phyloP scores from a whole-genome alignment of 2,797 vertebrate species.

The Dermochelys coriacea region DNA sequence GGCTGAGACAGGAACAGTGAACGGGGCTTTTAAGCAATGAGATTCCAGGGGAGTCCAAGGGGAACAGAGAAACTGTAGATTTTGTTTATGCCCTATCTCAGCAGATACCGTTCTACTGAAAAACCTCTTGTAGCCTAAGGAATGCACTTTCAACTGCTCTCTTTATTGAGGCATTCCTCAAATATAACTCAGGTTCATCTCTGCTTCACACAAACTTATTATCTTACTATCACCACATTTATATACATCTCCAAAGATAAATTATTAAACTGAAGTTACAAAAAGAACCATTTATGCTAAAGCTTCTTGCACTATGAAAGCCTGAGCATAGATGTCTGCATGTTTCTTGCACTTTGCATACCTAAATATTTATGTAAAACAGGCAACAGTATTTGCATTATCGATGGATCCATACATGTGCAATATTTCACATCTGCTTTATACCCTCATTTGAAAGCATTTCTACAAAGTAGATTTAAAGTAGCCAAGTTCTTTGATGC shows the following conservation, averaged over 20 bases:
- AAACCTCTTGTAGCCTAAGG: neutral
- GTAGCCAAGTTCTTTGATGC: neutral
- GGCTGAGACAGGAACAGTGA: neutral
- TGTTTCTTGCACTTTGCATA: neutral
- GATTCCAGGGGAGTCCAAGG: neutral
- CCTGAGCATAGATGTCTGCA: neutral
- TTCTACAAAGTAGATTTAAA: neutral
- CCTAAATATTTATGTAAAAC: constrained; percentile 18
- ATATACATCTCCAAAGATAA: neutral
- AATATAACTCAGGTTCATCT: neutral
- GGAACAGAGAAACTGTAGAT: neutral
- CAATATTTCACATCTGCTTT: constrained; percentile 19
- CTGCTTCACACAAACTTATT: neutral
- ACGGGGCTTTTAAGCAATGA: neutral
- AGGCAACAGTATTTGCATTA: neutral
- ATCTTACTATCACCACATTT: neutral
- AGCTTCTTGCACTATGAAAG: neutral
- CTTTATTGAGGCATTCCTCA: neutral
- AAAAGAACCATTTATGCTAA: neutral
- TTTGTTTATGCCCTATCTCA: neutral
- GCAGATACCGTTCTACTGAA: neutral
- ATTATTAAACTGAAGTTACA: neutral
- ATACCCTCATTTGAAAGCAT: neutral
- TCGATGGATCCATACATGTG: neutral
- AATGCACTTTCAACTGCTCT: neutral